A percentile compares a stretch with the other conserved stretches of the same genome.
Conservation (phyloP, 2,888 invertebrate species). For the Nomada ferruginata region DNA sequence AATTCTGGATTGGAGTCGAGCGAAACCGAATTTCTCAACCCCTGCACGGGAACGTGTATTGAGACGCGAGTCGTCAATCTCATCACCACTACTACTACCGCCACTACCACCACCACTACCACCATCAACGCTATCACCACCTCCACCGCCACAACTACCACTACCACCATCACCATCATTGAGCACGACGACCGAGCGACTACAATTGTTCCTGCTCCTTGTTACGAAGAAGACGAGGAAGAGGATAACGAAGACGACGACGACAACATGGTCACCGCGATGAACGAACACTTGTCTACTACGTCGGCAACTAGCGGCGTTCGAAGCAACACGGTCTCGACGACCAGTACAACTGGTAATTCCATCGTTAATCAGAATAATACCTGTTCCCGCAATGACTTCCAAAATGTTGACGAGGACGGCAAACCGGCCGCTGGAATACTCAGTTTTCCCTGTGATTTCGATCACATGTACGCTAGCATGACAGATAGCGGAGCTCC, state of each 20-base stretch:
- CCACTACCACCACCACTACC: slow-evolving; percentile 16
- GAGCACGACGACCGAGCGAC: slow-evolving; percentile 52
- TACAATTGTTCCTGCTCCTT: slow-evolving; percentile 37
- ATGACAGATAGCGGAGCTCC: slow-evolving; percentile 83
- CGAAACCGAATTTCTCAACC: slow-evolving; percentile 18
- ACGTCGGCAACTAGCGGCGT: slow-evolving; percentile 75
- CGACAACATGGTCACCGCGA: slow-evolving; percentile 84
- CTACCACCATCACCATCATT: slow-evolving; percentile 42
- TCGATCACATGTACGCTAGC: slow-evolving; percentile 91
- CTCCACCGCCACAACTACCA: slow-evolving; percentile 12
- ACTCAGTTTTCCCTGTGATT: slow-evolving; percentile 87
- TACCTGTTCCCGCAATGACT: slow-evolving; percentile 59
- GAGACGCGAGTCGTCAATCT: slow-evolving; percentile 46
- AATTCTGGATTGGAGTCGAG: slow-evolving; percentile 6
- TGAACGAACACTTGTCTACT: slow-evolving; percentile 83
- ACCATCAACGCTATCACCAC: slow-evolving; percentile 15
- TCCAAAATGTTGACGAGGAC: slow-evolving; percentile 56
- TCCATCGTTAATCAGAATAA: slow-evolving; percentile 48
- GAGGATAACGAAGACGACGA: slow-evolving; percentile 55
- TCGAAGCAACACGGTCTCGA: slow-evolving; percentile 70
- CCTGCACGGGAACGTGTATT: slow-evolving; percentile 44
- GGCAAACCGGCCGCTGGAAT: slow-evolving; percentile 82
- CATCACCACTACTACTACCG: slow-evolving; percentile 5
- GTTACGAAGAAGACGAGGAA: slow-evolving; percentile 49
- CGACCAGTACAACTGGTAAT: slow-evolving; percentile 58